phyloP scores from a whole-genome alignment of 1,140 invertebrate species.

The Cepaea nemoralis region DNA sequence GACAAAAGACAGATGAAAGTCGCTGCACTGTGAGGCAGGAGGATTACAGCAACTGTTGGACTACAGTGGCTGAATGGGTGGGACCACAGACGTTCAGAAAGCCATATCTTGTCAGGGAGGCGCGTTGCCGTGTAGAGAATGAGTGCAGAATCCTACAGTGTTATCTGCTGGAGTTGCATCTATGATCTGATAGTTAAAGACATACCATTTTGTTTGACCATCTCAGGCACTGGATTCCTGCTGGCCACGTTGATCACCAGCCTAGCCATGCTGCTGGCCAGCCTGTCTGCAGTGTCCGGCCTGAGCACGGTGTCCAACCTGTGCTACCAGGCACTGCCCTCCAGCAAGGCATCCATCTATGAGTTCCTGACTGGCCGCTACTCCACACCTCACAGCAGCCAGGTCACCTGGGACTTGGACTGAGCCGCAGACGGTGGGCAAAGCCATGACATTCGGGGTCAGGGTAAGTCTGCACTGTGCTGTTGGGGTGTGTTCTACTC shows the following conservation, averaged over 20 bases:
- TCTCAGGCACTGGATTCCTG: conserved; percentile 43
- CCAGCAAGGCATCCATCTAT: conserved; percentile 76
- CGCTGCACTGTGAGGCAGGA: no score
- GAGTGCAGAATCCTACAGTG: no score
- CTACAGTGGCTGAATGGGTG: no score
- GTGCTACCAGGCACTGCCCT: conserved; percentile 48
- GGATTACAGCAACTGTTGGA: no score
- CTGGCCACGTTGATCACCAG: conserved; percentile 31
- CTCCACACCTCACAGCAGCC: conserved; percentile 87
- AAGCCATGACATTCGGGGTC: conserved; percentile 89
- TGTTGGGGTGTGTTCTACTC: not conserved
- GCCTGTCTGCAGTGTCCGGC: conserved; percentile 27
- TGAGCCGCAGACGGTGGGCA: conserved; percentile 87
- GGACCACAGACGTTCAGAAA: no score
- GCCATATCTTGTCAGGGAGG: no score
- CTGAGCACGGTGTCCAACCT: conserved; percentile 19
- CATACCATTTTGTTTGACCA: not conserved
- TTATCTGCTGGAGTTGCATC: no score
- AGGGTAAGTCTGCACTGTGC: conserved; percentile 73
- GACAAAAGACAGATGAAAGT: no score
- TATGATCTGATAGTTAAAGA: no score
- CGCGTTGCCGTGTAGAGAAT: no score
- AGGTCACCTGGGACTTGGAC: conserved; percentile 87
- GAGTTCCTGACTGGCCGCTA: conserved; percentile 94
- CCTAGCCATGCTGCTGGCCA: conserved; percentile 48